Conservation (phyloP, 2,888 invertebrate genomes). For the Cantharis flavilabris region DNA sequence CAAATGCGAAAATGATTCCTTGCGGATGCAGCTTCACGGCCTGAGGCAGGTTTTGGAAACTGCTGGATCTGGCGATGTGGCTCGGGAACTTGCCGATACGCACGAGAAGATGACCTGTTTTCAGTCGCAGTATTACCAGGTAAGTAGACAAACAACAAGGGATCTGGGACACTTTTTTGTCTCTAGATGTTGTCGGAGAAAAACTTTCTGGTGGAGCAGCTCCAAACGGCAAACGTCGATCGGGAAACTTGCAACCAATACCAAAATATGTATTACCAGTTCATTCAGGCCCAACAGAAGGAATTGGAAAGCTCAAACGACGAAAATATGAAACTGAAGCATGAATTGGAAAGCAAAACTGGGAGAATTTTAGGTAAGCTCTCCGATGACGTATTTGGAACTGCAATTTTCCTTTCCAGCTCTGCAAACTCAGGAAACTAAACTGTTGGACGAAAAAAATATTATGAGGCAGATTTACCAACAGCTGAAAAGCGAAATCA, state of each 20-base stretch:
- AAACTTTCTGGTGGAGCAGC: conserved; percentile 33
- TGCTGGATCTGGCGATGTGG: conserved; percentile 46
- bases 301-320: conserved; percentile 40
- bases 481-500: conserved; percentile 46
- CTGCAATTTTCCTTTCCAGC: conserved; percentile 33
- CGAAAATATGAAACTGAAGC: conserved; percentile 38
- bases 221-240: conserved; percentile 32
- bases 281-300: conserved; percentile 40
- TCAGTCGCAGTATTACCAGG: conserved; percentile 43
- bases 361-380: conserved; percentile 41
- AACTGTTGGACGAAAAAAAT: conserved; percentile 49
- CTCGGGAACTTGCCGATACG: conserved; percentile 43
- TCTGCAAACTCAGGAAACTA: conserved; percentile 46
- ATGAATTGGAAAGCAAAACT: conserved; percentile 44
- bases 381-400: not conserved
- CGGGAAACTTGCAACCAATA: conserved; percentile 30
- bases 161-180: too few species aligned
- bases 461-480: conserved; percentile 47
- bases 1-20: conserved; percentile 40
- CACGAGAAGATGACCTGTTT: conserved; percentile 44
- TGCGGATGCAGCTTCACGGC: conserved; percentile 44
- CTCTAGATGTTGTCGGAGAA: conserved; percentile 31
- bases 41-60: conserved; percentile 43
- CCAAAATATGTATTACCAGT: conserved; percentile 39
- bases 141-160: conserved; percentile 1